Evolutionary conservation across 2,888 invertebrate genomes (phyloP), one percentile per base, ranked within the genome.

Genomic region (Bellardia pandia): DNA sequence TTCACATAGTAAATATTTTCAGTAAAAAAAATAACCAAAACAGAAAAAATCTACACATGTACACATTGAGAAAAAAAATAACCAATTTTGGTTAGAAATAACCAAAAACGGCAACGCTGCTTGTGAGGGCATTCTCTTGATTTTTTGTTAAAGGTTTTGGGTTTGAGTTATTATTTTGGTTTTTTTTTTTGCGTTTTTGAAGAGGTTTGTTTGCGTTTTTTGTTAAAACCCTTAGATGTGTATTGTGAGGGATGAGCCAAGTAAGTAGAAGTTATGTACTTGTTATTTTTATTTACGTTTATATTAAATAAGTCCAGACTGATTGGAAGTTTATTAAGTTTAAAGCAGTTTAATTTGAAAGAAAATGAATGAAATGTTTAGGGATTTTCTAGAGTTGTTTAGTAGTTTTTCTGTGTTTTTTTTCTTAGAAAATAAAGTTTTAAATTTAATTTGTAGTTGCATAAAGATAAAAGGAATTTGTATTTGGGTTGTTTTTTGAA

Each of bases 271-370:
- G 9, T 13, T 60, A 30, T 48, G 48, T 64, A 56, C 62, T 74
- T 53, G 37, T 66, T 76, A 16, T 79, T 62, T 23, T 23, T 69
- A 40, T 69, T 45, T 16, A 48, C 16, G 37, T 66, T 72, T 72
- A 16, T 66, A 48, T 81, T 68, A 77, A 74, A 81, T 62, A 80
- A 84, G 71, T 71, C 56, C 80, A 77, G 84, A 85, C 84, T 84
- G 88, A 88, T 86, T 86, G 81, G 75, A 79, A 77, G 68, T 87
- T 88, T 87, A 87, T 87, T 86, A 82, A 77, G 86, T 86, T 88
- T 86, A 42, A 53, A 42, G 51, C 60, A 51, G 66, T 16, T 66
- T 66, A 72, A 56, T 81, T 75, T 53, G 51, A 48, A 62, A 60
- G 56, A 33, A 81, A 75, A 62, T 53, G 51, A 53, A 51, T 51